phyloP scores from a whole-genome alignment of 1,140 invertebrate species.

The Hermetia illucens region DNA sequence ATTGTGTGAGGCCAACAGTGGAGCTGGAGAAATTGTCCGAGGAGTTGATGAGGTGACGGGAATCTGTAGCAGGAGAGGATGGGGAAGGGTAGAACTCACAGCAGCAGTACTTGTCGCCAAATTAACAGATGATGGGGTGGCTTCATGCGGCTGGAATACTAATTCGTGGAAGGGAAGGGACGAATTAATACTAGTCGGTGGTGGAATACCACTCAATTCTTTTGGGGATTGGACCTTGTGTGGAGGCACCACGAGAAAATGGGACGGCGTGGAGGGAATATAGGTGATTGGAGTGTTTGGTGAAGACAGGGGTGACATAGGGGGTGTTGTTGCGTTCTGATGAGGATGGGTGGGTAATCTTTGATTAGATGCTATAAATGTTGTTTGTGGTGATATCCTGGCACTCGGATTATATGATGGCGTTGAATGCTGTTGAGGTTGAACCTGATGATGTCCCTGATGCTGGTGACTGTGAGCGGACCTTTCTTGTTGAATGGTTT shows the following conservation, averaged over 20 bases:
- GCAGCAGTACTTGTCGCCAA: neutral
- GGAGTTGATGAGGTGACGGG: neutral
- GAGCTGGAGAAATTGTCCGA: neutral
- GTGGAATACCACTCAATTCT: neutral
- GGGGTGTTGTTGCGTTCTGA: constrained; percentile 11
- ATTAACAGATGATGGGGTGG: neutral
- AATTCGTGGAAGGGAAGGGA: constrained; percentile 1
- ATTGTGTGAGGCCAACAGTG: too few relatives aligned
- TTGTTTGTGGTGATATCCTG: neutral
- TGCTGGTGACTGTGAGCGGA: too few relatives aligned
- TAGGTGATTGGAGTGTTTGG: too few relatives aligned
- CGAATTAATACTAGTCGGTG: too few relatives aligned
- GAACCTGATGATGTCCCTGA: neutral
- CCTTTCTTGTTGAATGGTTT: constrained; percentile 3
- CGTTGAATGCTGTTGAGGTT: constrained; percentile 7
- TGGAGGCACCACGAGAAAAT: neutral
- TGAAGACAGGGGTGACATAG: too few relatives aligned
- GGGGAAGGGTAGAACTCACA: neutral
- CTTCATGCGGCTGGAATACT: constrained; percentile 1
- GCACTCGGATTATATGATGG: constrained; percentile 8
- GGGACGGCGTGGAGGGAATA: too few relatives aligned
- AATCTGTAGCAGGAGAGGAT: neutral
- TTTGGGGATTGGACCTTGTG: neutral
- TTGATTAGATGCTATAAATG: neutral
- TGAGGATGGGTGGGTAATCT: too few relatives aligned